Conservation (phyloP, 1,140 invertebrate species). For the Galendromus occidentalis region DNA sequence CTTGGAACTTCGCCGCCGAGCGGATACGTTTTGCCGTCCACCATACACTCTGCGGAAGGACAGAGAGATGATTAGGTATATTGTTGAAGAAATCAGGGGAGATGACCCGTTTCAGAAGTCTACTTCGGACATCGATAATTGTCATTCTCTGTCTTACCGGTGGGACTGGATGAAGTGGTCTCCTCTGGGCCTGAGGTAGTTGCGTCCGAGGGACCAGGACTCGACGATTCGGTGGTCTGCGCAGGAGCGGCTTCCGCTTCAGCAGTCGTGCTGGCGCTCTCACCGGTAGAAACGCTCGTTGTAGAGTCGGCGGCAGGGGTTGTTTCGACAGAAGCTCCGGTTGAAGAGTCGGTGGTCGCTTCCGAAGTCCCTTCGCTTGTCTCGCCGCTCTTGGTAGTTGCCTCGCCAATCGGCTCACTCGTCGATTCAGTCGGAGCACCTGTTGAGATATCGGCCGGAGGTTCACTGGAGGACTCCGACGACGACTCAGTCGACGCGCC, state of each 20-base stretch:
- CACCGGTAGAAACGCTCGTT: neutral
- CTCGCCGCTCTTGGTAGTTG: conserved; percentile 10
- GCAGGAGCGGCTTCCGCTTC: neutral
- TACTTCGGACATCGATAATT: no score
- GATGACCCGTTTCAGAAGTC: no score
- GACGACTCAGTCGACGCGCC: conserved; percentile 15
- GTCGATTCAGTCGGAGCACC: conserved; percentile 5
- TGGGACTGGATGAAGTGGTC: no score
- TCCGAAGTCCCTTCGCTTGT: conserved; percentile 15
- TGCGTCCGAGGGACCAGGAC: neutral
- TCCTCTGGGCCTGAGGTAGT: no score
- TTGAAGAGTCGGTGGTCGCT: neutral
- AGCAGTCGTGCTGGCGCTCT: neutral
- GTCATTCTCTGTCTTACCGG: no score
- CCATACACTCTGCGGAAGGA: conserved; percentile 45
- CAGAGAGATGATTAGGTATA: no score
- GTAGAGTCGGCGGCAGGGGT: neutral
- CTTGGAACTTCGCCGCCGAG: conserved; percentile 43
- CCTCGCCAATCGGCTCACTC: neutral
- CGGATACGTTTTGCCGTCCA: conserved; percentile 45
- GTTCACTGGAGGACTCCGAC: conserved; percentile 14
- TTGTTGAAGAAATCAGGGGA: no score
- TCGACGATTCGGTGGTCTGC: conserved; percentile 2
- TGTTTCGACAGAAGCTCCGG: neutral
- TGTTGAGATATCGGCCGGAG: no score